Evolutionary conservation across 2,113 vertebrate species (phyloP), one percentile per base, ranked within the genome.

Genomic region (Nothobranchius kuhntae): DNA sequence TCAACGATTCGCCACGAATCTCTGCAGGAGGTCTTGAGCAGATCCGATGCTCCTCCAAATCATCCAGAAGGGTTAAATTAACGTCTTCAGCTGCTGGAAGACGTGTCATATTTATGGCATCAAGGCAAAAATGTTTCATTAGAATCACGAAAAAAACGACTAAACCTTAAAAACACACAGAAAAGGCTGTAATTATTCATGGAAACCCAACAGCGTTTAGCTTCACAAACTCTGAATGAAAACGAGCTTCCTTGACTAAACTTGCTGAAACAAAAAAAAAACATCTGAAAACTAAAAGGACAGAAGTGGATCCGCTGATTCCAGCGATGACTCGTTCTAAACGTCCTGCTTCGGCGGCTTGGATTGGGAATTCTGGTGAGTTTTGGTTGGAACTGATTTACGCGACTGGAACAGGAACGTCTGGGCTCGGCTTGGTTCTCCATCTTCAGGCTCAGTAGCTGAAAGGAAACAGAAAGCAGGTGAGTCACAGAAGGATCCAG

Each of bases 371-470:
- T 30, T 65, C 6, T 48, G 2, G 50, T 17, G 38, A 38, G 55
- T 48, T 47, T 57, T 21, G 21, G 21, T 21, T 21, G 21, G 65
- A 38, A 40, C 38, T 30, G 30, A 30, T 30, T 30, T 30, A 30
- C 30, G 2, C 4, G 30, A 30, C 30, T 30, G 30, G 3, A 30
- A 4, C 30, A 30, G 30, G 30, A 40, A 40, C 38, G 6, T 40
- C 38, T 6, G 6, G 10, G 68, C 45, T 24, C 21, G 9, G 13
- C 40, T 24, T 1, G 30, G 3, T 13, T 65, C 26, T 36, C 46
- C 47, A 0, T 65, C 67, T 61, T 65, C 53, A 52, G 38, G 30
- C 53, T 85, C 71, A 85, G 51, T 69, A 48, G 38, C 83, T 85
- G 83, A n/a, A 63, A 74, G 36, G 74, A 63, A 55, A 6, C 44